phyloP scores from a whole-genome alignment of 37 sponge, comb jelly and placozoan species.

The Cladorhizidae sp. region DNA sequence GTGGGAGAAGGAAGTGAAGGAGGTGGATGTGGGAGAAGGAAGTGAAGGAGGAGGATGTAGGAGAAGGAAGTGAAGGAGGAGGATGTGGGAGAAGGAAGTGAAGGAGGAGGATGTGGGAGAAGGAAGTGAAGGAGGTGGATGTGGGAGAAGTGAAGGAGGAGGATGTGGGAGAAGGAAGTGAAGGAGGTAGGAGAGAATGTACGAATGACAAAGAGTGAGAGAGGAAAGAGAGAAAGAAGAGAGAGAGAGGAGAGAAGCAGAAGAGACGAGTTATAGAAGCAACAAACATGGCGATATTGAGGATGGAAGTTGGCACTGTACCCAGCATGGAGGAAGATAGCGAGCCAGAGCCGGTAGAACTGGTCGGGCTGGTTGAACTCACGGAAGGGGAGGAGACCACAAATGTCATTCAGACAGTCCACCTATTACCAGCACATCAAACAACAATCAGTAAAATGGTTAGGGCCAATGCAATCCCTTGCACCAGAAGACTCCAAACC shows the following conservation, averaged over 20 bases:
- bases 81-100: background rate
- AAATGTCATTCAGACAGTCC: constrained; percentile 81
- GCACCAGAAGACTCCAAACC: no score
- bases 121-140: background rate
- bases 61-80: background rate
- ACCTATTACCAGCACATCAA: no score
- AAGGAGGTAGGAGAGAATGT: background rate
- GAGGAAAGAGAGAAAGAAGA: background rate
- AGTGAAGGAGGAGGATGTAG: constrained; percentile 60
- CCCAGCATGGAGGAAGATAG: constrained; percentile 68
- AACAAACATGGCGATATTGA: background rate
- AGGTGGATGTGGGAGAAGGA: constrained; percentile 24
- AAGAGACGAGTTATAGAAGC: background rate
- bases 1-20: background rate
- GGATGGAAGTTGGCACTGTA: background rate
- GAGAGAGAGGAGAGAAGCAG: background rate
- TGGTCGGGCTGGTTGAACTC: constrained; percentile 80
- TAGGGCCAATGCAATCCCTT: no score
- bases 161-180: no score
- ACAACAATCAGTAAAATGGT: no score
- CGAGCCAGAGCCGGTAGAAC: constrained; percentile 80
- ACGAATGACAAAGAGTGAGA: background rate
- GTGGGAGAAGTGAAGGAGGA: background rate
- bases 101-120: background rate
- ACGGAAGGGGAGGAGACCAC: constrained; percentile 84